Evolutionary conservation across 2,113 vertebrate species (phyloP).

Genomic region (Carlito syrichta): DNA sequence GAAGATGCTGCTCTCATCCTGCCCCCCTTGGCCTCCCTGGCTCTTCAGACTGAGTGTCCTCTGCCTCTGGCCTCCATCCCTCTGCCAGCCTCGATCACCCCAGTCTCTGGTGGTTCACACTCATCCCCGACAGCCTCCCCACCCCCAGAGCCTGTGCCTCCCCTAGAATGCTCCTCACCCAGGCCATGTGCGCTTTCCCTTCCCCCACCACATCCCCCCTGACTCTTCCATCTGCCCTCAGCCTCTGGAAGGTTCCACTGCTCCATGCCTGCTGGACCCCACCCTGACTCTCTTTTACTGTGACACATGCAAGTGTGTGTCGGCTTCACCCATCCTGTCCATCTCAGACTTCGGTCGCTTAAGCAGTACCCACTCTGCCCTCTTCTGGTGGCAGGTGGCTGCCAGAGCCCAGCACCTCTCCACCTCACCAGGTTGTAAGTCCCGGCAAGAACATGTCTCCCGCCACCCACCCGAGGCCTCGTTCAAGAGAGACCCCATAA

Average conservation of each 20-base stretch:
- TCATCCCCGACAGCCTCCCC: neutral
- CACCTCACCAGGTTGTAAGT: neutral
- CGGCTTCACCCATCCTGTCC: neutral
- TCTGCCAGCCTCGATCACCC: neutral
- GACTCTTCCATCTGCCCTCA: too few species aligned
- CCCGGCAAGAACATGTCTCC: neutral
- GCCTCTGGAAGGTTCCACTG: neutral
- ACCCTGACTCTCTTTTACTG: neutral
- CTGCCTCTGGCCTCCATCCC: neutral
- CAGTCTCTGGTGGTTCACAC: too few species aligned
- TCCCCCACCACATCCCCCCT: accelerated
- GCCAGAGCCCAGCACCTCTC: neutral
- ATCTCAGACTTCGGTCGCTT: neutral
- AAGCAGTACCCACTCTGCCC: too few species aligned
- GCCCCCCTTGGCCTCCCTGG: neutral
- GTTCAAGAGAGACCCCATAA: neutral
- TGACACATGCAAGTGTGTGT: neutral
- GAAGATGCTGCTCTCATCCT: accelerated
- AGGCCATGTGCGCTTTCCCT: neutral
- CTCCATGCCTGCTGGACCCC: neutral
- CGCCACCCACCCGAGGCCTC: neutral
- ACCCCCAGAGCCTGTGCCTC: neutral
- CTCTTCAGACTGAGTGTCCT: neutral
- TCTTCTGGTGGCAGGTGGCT: neutral
- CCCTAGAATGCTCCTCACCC: neutral